A percentile compares a stretch with the other conserved stretches of the same genome.
phyloP scores from a whole-genome alignment of 2,797 vertebrate genomes.

The Schizothorax lantsangensis region DNA sequence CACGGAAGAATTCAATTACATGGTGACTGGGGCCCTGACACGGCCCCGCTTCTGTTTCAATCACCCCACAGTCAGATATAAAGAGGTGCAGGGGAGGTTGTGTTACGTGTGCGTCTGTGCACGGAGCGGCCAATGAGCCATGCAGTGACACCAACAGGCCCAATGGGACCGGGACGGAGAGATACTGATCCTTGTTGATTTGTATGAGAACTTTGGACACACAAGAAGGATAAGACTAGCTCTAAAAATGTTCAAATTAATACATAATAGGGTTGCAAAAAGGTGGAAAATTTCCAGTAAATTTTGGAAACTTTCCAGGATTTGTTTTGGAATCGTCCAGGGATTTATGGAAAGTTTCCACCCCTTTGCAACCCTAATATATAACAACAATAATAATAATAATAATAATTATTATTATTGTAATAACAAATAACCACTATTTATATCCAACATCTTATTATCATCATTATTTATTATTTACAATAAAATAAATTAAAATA shows the following conservation, averaged over 20 bases:
- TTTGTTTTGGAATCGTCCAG: no score
- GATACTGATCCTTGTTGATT: slow-evolving; percentile 15
- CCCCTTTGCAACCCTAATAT: background rate
- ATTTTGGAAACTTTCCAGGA: background rate
- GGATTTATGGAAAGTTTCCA: background rate
- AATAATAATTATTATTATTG: background rate
- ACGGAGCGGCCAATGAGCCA: slow-evolving; percentile 67
- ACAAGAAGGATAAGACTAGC: background rate
- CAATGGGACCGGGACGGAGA: slow-evolving; percentile 18
- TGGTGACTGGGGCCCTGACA: slow-evolving; percentile 70
- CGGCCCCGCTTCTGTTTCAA: slow-evolving; percentile 76
- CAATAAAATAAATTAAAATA: background rate
- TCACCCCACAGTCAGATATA: slow-evolving; percentile 70
- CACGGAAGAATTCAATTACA: slow-evolving; percentile 79
- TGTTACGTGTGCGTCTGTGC: slow-evolving; percentile 58
- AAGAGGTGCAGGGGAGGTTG: slow-evolving; percentile 64
- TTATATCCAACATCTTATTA: background rate
- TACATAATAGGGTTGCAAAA: background rate
- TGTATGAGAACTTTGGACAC: background rate
- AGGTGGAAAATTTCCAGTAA: background rate
- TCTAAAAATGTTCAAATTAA: background rate
- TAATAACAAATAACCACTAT: background rate
- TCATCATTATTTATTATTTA: background rate
- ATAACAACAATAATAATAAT: background rate
- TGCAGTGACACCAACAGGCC: slow-evolving; percentile 55